Percentiles rank a stretch among this genome's conserved stretches.
phyloP scores from a whole-genome alignment of 1,140 invertebrate genomes.

The Ostrea edulis region DNA sequence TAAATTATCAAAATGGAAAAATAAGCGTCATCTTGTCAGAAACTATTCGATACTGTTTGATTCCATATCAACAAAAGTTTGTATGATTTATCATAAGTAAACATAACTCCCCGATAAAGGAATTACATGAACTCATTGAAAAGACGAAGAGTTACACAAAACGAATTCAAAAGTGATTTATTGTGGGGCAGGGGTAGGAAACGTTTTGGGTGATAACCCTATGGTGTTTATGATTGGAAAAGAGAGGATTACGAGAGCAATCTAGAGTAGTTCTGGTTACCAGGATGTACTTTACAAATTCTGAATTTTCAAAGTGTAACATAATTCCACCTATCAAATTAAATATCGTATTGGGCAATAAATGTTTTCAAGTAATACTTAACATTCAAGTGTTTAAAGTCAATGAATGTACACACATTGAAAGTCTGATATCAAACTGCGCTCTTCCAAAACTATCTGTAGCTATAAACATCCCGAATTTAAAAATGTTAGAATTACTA shows the following conservation, averaged over 20 bases:
- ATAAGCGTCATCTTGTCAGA: constrained; percentile 25
- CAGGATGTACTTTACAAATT: not conserved
- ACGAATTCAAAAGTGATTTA: constrained; percentile 23
- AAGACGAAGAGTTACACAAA: constrained; percentile 9
- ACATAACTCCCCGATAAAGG: constrained; percentile 34
- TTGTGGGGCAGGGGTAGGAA: not conserved
- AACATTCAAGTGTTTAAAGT: constrained; percentile 3
- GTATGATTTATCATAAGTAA: constrained; percentile 36
- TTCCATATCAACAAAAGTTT: constrained; percentile 17
- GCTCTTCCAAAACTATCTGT: not conserved
- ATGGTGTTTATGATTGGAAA: constrained; percentile 8
- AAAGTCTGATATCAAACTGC: not conserved
- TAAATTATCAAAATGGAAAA: constrained; percentile 37
- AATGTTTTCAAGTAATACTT: constrained; percentile 20
- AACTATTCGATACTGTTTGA: not conserved
- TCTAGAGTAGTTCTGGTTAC: not conserved
- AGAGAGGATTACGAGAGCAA: constrained; percentile 1
- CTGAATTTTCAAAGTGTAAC: not conserved
- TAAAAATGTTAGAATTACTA: not conserved
- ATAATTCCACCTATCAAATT: constrained; percentile 11
- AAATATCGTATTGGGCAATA: constrained; percentile 19
- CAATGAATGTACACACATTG: constrained; percentile 2
- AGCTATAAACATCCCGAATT: not conserved
- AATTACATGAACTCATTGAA: constrained; percentile 29
- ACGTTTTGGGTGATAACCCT: not conserved